These are phyloP conservation scores for Dipodomys merriami DNA, from an alignment of 2,113 vertebrate species.

Conservation along the genomic window DNA sequence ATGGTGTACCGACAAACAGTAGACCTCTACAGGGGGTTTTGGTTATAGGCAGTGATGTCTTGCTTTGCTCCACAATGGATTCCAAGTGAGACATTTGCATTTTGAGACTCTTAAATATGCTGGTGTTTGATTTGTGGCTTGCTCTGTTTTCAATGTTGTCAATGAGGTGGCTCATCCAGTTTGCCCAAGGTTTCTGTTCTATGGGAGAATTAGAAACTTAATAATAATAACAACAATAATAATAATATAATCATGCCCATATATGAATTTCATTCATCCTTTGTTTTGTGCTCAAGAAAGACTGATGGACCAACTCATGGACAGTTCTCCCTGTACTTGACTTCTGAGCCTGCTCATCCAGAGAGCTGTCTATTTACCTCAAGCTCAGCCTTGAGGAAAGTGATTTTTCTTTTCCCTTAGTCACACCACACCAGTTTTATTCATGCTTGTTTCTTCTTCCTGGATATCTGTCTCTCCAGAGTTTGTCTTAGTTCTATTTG, in stretches of 20 bases:
- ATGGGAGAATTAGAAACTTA: background rate
- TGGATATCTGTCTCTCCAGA: background rate
- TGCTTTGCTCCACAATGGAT: background rate
- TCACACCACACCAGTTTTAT: background rate
- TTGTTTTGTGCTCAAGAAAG: background rate
- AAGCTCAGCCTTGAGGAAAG: background rate
- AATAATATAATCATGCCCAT: too few species aligned
- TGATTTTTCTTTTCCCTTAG: background rate
- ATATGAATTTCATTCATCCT: background rate
- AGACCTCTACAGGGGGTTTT: background rate
- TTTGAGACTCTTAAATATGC: background rate
- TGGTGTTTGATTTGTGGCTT: conserved; percentile 2
- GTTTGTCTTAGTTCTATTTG: background rate
- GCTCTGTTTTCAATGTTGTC: background rate
- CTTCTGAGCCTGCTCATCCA: background rate
- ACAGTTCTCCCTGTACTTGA: background rate
- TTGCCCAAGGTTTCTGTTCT: background rate
- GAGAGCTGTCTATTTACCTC: background rate
- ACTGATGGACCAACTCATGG: background rate
- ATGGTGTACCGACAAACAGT: background rate
- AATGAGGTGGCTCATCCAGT: background rate
- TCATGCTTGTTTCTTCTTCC: background rate
- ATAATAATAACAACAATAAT: background rate
- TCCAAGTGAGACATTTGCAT: background rate
- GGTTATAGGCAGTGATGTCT: background rate